Conservation (phyloP, 2,797 vertebrate genomes). For the Sebastes diploproa region DNA sequence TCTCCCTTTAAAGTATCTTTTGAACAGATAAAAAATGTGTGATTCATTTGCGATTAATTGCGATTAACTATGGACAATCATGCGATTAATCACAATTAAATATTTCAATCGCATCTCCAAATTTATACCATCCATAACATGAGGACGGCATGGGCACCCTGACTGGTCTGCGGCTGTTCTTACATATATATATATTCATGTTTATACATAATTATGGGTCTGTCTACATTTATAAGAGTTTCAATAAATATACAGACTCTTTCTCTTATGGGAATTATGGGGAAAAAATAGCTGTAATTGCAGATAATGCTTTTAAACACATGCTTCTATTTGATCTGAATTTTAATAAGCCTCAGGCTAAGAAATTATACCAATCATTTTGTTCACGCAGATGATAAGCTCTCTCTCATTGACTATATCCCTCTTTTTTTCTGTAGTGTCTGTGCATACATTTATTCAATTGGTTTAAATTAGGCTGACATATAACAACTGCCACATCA, state of each 20-base stretch:
- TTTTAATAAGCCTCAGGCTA: conserved; percentile 1
- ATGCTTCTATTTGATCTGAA: not conserved
- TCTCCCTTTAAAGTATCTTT: no score
- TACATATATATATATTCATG: not conserved
- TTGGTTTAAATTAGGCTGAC: conserved; percentile 37
- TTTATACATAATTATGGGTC: no score
- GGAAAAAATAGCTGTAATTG: not conserved
- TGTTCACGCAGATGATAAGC: not conserved
- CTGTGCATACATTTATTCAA: not conserved
- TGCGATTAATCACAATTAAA: no score
- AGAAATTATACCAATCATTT: not conserved
- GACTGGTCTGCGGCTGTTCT: no score
- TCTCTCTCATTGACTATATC: not conserved
- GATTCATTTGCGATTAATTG: no score
- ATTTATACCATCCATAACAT: no score
- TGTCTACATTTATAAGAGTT: not conserved
- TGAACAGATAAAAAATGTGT: no score
- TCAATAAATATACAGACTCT: not conserved
- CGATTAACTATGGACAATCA: no score
- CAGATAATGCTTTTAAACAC: conserved; percentile 6
- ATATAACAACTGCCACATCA: conserved; percentile 33
- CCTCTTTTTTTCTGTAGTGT: not conserved
- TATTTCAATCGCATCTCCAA: no score
- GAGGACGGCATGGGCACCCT: no score
- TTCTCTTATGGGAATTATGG: not conserved